Conservation (phyloP, 2,797 vertebrate species). For the Sebastes itinus region DNA sequence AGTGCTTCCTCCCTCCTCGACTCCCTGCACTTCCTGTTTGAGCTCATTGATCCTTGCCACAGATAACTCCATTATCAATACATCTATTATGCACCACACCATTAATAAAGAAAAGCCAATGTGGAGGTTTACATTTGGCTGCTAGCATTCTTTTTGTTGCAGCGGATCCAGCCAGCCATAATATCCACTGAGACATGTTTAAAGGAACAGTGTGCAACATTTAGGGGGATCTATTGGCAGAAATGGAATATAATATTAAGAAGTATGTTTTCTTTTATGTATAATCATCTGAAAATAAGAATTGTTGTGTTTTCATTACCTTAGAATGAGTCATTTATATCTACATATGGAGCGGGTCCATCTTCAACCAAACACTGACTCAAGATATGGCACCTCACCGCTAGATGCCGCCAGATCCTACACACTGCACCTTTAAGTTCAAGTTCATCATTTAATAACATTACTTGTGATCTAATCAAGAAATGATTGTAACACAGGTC, state of each 20-base stretch:
- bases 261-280: too few species aligned
- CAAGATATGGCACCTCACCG: too few species aligned
- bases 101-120: neutral
- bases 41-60: neutral
- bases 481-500: neutral
- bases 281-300: too few species aligned
- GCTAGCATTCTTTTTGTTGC: neutral
- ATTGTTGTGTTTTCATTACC: too few species aligned
- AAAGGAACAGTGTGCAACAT: too few species aligned
- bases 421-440: neutral
- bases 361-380: too few species aligned
- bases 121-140: neutral
- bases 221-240: too few species aligned
- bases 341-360: too few species aligned
- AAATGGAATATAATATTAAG: too few species aligned
- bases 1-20: neutral
- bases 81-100: neutral
- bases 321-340: too few species aligned
- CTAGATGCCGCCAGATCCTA: too few species aligned
- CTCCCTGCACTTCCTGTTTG: neutral
- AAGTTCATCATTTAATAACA: neutral
- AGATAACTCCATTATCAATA: neutral
- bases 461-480: neutral
- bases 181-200: neutral
- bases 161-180: neutral